phyloP scores from a whole-genome alignment of 2,797 vertebrate species.

The Nyctalus aviator region DNA sequence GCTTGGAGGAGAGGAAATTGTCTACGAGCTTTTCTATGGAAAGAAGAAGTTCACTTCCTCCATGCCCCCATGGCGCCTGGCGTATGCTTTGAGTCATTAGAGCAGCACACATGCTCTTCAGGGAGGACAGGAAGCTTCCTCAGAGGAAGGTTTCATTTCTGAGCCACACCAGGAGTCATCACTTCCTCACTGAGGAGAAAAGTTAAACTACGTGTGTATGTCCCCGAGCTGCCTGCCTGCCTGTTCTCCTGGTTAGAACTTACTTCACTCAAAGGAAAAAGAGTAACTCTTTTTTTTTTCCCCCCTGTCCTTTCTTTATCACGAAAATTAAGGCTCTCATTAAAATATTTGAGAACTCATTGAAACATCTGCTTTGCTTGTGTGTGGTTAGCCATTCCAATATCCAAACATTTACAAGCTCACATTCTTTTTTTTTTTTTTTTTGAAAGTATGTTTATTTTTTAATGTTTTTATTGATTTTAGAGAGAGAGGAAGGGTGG shows the following conservation, averaged over 20 bases:
- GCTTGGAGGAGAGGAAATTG: slow-evolving; percentile 34
- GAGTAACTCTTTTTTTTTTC: background rate
- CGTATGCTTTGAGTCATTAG: slow-evolving; percentile 33
- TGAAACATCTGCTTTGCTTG: slow-evolving; percentile 87
- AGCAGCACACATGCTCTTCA: slow-evolving; percentile 53
- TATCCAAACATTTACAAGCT: slow-evolving; percentile 84
- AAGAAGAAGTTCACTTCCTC: slow-evolving; percentile 39
- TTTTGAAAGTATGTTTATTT: no score
- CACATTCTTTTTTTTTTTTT: slow-evolving; percentile 56
- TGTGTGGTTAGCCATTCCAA: slow-evolving; percentile 81
- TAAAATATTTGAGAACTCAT: slow-evolving; percentile 75
- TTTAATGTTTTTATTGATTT: no score
- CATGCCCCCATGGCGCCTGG: background rate
- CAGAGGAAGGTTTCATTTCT: slow-evolving; percentile 46
- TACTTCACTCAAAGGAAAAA: slow-evolving; percentile 64
- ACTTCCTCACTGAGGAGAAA: slow-evolving; percentile 65
- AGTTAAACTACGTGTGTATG: background rate
- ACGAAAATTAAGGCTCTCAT: slow-evolving; percentile 60
- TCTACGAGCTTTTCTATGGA: background rate
- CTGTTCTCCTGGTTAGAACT: slow-evolving; percentile 73
- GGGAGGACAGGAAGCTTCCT: slow-evolving; percentile 77
- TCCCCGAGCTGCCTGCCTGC: slow-evolving; percentile 53
- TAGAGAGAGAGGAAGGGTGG: no score
- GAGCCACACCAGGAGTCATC: background rate
- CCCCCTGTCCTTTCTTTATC: background rate